These are phyloP conservation scores for Idaea aversata DNA, from an alignment of 2,888 invertebrate genomes.

Conservation along the genomic window DNA sequence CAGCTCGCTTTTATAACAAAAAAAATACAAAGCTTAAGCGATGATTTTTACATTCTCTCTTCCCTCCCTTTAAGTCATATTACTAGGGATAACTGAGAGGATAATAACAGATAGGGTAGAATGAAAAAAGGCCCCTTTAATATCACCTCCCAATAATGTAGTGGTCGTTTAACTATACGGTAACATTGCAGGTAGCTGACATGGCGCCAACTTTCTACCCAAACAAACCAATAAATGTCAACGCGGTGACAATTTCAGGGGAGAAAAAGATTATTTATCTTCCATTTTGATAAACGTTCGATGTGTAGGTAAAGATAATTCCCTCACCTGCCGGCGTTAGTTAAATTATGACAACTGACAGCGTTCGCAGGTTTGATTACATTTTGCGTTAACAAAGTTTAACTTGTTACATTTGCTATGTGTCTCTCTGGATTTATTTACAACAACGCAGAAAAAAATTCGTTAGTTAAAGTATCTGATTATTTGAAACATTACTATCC, in stretches of 20 bases:
- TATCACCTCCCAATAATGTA: constrained; percentile 46
- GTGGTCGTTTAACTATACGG: constrained; percentile 39
- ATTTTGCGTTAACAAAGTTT: constrained; percentile 4
- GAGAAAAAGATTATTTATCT: constrained; percentile 62
- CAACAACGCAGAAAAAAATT: neutral
- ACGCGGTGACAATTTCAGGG: constrained; percentile 55
- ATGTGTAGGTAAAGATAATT: constrained; percentile 38
- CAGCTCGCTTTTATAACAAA: neutral
- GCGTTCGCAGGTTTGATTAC: constrained; percentile 1
- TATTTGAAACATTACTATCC: too few relatives aligned
- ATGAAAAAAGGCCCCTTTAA: constrained; percentile 43
- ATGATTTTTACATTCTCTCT: constrained; percentile 31
- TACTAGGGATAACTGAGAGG: constrained; percentile 26
- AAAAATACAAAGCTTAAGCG: constrained; percentile 4
- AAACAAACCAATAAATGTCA: constrained; percentile 72
- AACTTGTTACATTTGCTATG: neutral
- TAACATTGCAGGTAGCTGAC: constrained; percentile 47
- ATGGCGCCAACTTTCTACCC: constrained; percentile 54
- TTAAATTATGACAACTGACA: constrained; percentile 6
- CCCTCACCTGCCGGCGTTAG: constrained; percentile 28
- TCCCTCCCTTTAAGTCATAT: constrained; percentile 31
- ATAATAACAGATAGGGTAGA: constrained; percentile 31
- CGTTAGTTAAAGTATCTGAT: too few relatives aligned
- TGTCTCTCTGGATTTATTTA: neutral
- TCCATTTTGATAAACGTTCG: constrained; percentile 46